Percentiles rank a stretch among this genome's conserved stretches.
phyloP scores from a whole-genome alignment of 2,888 invertebrate species.

The Gibbula magus region DNA sequence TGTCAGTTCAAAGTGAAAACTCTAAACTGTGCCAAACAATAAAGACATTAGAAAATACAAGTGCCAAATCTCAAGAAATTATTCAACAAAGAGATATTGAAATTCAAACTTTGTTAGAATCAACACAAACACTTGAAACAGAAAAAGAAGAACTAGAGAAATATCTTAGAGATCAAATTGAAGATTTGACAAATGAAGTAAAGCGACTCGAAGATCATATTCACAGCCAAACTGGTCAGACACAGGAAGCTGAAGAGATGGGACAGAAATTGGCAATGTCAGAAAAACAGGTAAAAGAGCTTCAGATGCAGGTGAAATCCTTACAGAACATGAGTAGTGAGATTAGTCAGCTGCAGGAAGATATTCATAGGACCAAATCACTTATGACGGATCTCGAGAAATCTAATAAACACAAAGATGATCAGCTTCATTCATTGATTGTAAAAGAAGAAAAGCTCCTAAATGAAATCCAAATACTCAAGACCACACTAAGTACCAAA shows the following conservation, averaged over 20 bases:
- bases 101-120: not conserved
- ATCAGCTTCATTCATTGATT: not conserved
- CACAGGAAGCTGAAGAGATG: not conserved
- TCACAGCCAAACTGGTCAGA: not conserved
- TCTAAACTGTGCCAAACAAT: not conserved
- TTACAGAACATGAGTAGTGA: not conserved
- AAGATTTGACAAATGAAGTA: not conserved
- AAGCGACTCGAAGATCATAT: not conserved
- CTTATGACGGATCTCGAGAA: not conserved
- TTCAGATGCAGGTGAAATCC: not conserved
- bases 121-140: too few species aligned
- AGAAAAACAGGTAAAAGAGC: not conserved
- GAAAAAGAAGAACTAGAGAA: slow-evolving; percentile 9
- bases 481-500: slow-evolving; percentile 2
- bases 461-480: not conserved
- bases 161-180: not conserved
- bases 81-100: not conserved
- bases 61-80: not conserved
- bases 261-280: not conserved
- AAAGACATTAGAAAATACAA: not conserved
- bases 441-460: not conserved
- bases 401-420: not conserved
- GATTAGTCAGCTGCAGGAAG: not conserved
- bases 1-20: not conserved
- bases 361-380: not conserved